Evolutionary conservation across 2,888 invertebrate species (phyloP), one percentile per base, ranked within the genome.

Genomic region (Linnaemya vulpina): DNA sequence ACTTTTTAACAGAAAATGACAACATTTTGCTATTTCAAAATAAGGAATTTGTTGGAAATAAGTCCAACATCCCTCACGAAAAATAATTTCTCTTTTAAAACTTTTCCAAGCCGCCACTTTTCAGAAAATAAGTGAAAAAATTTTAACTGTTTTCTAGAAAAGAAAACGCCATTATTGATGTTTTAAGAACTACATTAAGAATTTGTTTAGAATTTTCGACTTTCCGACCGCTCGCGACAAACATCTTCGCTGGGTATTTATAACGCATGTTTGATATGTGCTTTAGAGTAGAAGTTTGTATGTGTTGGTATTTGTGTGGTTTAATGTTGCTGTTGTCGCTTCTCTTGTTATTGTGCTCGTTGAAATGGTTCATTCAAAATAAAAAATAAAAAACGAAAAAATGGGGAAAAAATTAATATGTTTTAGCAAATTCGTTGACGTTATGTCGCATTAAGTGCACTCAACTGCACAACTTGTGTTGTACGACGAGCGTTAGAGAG

Each of bases 371-470:
- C 38, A 62, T 43, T n/a, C n/a, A 5, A 43, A 35, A n/a, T 7
- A 51, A 51, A 11, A 51, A 63, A 40, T 35, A n/a, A 3, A 38
- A 38, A 17, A n/a, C n/a, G 3, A 40, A 30, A 63, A 40, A 38
- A 15, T 9, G 20, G 10, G 3, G 17, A 11, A 30, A 15, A 60
- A 30, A 40, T 22, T 51, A 74, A 74, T 51, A 74, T 58, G 38
- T 68, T 68, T 75, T 22, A 70, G 17, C 58, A 80, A 75, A 84
- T 80, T 80, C 84, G 76, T 84, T 76, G 84, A 79, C 63, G 79
- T 75, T 84, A 49, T 73, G 80, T 76, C 80, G 84, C 75, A 76
- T 84, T 84, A 80, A 84, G 76, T 74, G 71, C 84, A 84, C 73
- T 80, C 84, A 80, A 80, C 76, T 84, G 84, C 76, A 80, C n/a